These are phyloP conservation scores for Phymanthus crucifer DNA, from an alignment of 92 coral and sea anemone species.

Conservation along the genomic window DNA sequence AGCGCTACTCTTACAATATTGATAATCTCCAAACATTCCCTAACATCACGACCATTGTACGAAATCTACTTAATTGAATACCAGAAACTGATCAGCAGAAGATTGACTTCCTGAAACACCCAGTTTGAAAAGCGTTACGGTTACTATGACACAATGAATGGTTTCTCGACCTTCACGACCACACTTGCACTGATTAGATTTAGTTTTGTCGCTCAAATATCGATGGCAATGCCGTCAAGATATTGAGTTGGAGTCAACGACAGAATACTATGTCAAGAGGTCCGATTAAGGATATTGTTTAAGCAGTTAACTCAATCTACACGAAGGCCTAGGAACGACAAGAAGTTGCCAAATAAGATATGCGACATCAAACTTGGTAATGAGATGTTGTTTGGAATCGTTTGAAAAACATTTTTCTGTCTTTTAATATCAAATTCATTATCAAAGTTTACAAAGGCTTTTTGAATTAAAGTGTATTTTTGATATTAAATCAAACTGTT, in stretches of 20 bases:
- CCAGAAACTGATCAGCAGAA: not conserved
- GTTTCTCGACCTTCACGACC: too few relatives aligned
- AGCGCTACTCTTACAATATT: not conserved
- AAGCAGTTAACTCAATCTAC: not conserved
- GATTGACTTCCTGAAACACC: not conserved
- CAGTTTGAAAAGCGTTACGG: constrained; percentile 5
- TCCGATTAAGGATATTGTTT: not conserved
- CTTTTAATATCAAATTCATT: too few relatives aligned
- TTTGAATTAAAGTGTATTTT: too few relatives aligned
- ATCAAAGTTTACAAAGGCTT: too few relatives aligned
- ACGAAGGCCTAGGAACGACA: too few relatives aligned
- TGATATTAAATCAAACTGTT: too few relatives aligned
- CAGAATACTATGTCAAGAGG: not conserved
- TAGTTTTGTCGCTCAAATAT: too few relatives aligned
- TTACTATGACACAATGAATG: not conserved
- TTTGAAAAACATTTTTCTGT: too few relatives aligned
- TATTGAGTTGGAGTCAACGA: not conserved
- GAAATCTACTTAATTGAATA: constrained; percentile 4
- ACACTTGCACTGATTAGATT: too few relatives aligned
- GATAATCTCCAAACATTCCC: not conserved
- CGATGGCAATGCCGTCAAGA: not conserved
- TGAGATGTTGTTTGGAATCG: too few relatives aligned
- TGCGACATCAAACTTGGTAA: too few relatives aligned
- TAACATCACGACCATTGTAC: not conserved
- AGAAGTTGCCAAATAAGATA: too few relatives aligned